These are phyloP conservation scores for Trematomus loennbergii DNA, from an alignment of 2,113 vertebrate species.

Conservation along the genomic window DNA sequence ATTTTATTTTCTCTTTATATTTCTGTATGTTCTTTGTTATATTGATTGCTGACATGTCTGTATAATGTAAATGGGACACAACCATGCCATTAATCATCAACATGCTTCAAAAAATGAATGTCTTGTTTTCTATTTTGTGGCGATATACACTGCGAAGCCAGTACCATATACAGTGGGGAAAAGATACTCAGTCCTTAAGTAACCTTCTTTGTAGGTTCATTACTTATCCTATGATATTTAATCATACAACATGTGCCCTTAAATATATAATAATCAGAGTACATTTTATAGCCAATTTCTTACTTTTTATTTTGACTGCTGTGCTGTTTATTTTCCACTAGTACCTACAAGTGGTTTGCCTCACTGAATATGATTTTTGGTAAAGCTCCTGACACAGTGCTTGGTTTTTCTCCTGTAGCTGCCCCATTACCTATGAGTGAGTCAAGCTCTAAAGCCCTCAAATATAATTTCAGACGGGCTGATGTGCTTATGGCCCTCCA, in stretches of 20 bases:
- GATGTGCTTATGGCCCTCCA: slow-evolving; percentile 62
- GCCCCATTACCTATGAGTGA: slow-evolving; percentile 65
- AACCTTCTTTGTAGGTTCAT: too few species aligned
- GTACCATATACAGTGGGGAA: background rate
- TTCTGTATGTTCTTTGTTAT: background rate
- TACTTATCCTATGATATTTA: background rate
- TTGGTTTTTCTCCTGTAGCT: slow-evolving; percentile 38
- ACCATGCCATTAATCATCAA: slow-evolving; percentile 25
- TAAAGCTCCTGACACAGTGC: slow-evolving; percentile 29
- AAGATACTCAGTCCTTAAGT: too few species aligned
- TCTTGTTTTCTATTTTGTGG: background rate
- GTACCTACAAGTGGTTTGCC: slow-evolving; percentile 19
- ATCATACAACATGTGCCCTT: background rate
- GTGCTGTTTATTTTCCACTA: slow-evolving; percentile 14
- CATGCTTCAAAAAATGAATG: slow-evolving; percentile 6
- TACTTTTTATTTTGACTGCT: background rate
- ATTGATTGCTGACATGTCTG: slow-evolving; percentile 15
- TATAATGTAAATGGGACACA: slow-evolving; percentile 33
- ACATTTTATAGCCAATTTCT: background rate
- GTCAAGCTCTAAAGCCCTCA: slow-evolving; percentile 63
- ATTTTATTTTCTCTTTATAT: slow-evolving; percentile 20
- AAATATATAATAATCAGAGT: background rate
- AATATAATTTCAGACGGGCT: slow-evolving; percentile 64
- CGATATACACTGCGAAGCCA: background rate
- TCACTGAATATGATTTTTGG: slow-evolving; percentile 46